Conservation (phyloP, 1,140 invertebrate genomes). For the Hyphantria cunea region DNA sequence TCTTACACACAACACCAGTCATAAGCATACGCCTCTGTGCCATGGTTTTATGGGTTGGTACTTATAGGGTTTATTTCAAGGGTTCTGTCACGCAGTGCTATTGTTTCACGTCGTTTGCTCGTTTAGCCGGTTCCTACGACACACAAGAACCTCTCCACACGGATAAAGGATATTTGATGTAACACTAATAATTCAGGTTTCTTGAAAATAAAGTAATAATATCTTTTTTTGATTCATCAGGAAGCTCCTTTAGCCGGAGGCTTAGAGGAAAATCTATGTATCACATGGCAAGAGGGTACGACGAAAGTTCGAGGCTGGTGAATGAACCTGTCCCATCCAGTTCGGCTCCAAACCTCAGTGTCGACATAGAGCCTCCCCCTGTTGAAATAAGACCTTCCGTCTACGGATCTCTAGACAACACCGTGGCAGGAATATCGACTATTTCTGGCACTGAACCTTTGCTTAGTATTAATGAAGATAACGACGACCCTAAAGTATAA, state of each 20-base stretch:
- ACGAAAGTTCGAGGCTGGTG: slow-evolving; percentile 78
- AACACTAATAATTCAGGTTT: no score
- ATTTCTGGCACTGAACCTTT: slow-evolving; percentile 64
- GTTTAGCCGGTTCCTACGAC: no score
- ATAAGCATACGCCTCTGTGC: no score
- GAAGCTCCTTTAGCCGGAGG: slow-evolving; percentile 87
- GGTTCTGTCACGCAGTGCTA: no score
- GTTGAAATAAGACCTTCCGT: slow-evolving; percentile 55
- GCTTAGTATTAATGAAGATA: slow-evolving; percentile 32
- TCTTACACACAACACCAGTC: no score
- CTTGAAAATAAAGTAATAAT: no score
- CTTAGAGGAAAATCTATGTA: slow-evolving; percentile 88
- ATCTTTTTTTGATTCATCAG: slow-evolving; percentile 55
- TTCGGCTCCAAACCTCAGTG: slow-evolving; percentile 63
- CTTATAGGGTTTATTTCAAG: no score
- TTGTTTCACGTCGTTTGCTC: no score
- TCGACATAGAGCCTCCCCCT: slow-evolving; percentile 54
- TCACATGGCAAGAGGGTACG: slow-evolving; percentile 85
- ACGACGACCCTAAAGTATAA: slow-evolving; percentile 57
- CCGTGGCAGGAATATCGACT: slow-evolving; percentile 40
- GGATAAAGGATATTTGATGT: no score
- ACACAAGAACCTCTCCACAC: no score
- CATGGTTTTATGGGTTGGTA: no score
- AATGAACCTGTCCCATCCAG: slow-evolving; percentile 60
- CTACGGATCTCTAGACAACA: slow-evolving; percentile 69